Evolutionary conservation across 2,888 invertebrate genomes (phyloP).

Genomic region (Geotrupes spiniger): DNA sequence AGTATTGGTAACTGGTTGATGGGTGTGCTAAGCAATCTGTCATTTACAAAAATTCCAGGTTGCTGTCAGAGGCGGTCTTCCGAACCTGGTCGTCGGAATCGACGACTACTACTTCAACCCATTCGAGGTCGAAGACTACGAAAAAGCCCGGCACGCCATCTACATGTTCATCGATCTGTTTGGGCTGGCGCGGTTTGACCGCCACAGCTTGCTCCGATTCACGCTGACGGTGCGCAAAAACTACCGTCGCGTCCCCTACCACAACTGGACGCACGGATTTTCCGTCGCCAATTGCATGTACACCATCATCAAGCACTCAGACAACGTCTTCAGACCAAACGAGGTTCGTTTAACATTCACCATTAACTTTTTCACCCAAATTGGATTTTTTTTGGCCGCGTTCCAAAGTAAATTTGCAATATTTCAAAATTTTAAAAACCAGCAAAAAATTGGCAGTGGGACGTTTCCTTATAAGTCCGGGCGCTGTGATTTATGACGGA

Average conservation of each 20-base stretch:
- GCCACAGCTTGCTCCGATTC: conserved; percentile 66
- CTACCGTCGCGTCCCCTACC: conserved; percentile 79
- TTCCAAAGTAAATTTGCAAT: too few species aligned
- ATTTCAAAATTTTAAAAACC: too few species aligned
- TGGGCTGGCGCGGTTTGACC: conserved; percentile 63
- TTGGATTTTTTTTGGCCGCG: too few species aligned
- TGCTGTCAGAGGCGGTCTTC: conserved; percentile 32
- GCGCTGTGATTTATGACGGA: too few species aligned
- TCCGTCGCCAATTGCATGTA: conserved; percentile 84
- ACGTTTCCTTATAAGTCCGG: too few species aligned
- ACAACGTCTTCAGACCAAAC: conserved; percentile 55
- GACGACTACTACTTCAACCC: conserved; percentile 70
- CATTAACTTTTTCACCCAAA: too few species aligned
- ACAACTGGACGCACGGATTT: conserved; percentile 88
- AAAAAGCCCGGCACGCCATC: conserved; percentile 71
- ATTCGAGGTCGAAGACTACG: conserved; percentile 63
- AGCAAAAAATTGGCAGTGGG: too few species aligned
- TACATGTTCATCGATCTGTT: conserved; percentile 75
- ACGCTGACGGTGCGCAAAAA: conserved; percentile 81
- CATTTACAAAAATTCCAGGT: too few species aligned
- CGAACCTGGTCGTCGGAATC: conserved; percentile 42
- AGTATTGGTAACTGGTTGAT: too few species aligned
- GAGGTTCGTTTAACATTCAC: conserved; percentile 62
- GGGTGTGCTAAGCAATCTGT: too few species aligned
- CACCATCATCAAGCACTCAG: conserved; percentile 63